Base-by-base conservation (phyloP, 2,888 invertebrate genomes). In the Andrena minutula region DNA sequence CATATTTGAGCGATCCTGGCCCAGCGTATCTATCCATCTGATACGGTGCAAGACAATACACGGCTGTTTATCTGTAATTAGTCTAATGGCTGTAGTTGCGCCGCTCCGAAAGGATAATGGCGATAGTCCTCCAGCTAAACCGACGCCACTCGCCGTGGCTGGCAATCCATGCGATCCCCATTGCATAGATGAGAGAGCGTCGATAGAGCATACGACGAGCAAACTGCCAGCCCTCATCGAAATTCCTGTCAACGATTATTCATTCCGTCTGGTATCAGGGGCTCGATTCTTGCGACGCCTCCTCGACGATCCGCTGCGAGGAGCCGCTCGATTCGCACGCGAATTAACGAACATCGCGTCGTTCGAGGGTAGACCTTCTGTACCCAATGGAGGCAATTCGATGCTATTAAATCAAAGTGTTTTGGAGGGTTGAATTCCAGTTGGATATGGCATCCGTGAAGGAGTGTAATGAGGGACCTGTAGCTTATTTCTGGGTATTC, bases 11-110 rank as follows among this genome's bases (percentile, higher is more conserved):
- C 6, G 58, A 28, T 47, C 23, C 41, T 41, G 28, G 10, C 5
- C 3, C 16, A 12, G 6, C n/a, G 41, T 16, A n/a, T 5, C 26
- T 26, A 35, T 58, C 28, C 28, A n/a, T 23, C 72, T 58, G 66
- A 63, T 65, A 41, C 23, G 26, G 53, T 10, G 23, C 47, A 60
- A 41, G 63, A 63, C 78, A 68, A 63, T 78, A 26, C 12, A 20
- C 41, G 32, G 47, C 78, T 82, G 82, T 86, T 87, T 87, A 86
- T 79, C 79, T 53, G 82, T 75, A 82, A 80, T 82, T 82, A 82
- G 58, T 26, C 56, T 80, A 72, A 82, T 82, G 82, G 82, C 58
- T 20, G 53, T 58, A 66, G 72, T 20, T 75, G 71, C 53, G 79
- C 68, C 75, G 75, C 83, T 85, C 70, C 41, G 74, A 77, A 82